A percentile compares a stretch with the other conserved stretches of the same genome.
Evolutionary conservation across 2,888 invertebrate genomes (phyloP).

Genomic region (Agrochola macilenta): DNA sequence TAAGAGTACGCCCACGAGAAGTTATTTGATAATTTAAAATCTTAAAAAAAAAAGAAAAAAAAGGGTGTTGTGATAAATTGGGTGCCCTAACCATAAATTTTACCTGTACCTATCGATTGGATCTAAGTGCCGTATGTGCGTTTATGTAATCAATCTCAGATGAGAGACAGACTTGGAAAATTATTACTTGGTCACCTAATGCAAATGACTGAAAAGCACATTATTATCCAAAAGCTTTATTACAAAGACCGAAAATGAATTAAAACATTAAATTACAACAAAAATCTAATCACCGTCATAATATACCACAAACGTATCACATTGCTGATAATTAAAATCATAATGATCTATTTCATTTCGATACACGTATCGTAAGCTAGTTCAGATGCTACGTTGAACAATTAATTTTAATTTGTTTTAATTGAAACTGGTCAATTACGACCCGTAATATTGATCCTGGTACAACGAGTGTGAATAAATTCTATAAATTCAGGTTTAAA

Average conservation of each 20-base stretch:
- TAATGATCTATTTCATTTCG: conserved; percentile 30
- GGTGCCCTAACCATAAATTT: too few relatives aligned
- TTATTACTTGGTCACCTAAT: background rate
- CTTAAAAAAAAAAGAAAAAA: too few relatives aligned
- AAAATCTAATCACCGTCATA: background rate
- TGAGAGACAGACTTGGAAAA: background rate
- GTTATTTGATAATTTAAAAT: too few relatives aligned
- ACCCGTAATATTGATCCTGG: conserved; percentile 19
- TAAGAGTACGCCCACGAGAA: too few relatives aligned
- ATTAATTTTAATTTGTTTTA: conserved; percentile 30
- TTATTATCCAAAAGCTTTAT: background rate
- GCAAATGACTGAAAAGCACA: background rate
- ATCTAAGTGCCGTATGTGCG: too few relatives aligned
- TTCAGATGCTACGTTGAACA: background rate
- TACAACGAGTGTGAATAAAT: conserved; percentile 3
- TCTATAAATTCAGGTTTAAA: conserved; percentile 8
- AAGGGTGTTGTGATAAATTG: background rate
- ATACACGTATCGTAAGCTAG: conserved; percentile 23
- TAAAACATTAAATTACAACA: background rate
- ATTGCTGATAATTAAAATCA: conserved; percentile 35
- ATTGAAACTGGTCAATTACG: conserved; percentile 25
- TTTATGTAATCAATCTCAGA: background rate
- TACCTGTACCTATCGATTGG: too few relatives aligned
- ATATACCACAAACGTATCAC: conserved; percentile 8
- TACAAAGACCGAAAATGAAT: background rate